A percentile compares a stretch with the other conserved stretches of the same genome.
Evolutionary conservation across 1,140 invertebrate species (phyloP).

Genomic region (Papilio xuthus): DNA sequence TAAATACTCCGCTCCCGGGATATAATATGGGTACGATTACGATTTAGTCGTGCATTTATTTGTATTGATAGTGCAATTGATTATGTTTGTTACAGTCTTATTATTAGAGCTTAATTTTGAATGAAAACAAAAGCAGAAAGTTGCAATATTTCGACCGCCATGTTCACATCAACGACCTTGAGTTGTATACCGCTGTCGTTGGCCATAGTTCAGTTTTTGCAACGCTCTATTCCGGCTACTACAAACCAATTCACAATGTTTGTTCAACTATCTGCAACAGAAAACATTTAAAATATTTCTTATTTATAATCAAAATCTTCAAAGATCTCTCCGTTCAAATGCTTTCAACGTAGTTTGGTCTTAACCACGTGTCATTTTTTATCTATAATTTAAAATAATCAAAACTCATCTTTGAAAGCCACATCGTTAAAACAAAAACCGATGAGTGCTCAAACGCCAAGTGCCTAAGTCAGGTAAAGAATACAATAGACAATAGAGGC

Average conservation of each 20-base stretch:
- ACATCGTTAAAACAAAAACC: not conserved
- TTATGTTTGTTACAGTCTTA: not conserved
- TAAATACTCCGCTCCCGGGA: too few relatives aligned
- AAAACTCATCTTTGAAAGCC: not conserved
- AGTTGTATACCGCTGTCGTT: constrained; percentile 40
- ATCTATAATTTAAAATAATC: constrained; percentile 35
- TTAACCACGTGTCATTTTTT: constrained; percentile 16
- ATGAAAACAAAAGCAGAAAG: not conserved
- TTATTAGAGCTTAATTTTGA: not conserved
- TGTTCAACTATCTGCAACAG: too few relatives aligned
- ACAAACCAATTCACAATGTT: not conserved
- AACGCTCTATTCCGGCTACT: not conserved
- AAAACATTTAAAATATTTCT: too few relatives aligned
- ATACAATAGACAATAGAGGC: not conserved
- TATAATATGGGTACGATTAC: too few relatives aligned
- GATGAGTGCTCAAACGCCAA: not conserved
- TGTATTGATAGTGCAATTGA: not conserved
- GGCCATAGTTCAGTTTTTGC: constrained; percentile 42
- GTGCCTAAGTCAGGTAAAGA: constrained; percentile 1
- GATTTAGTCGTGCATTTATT: too few relatives aligned
- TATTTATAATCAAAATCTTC: too few relatives aligned
- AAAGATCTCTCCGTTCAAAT: too few relatives aligned
- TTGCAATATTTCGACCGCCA: not conserved
- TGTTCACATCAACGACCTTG: constrained; percentile 41
- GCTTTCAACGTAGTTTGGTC: too few relatives aligned